Base-by-base conservation (phyloP, 1,140 invertebrate species). In the Frieseomelitta varia region DNA sequence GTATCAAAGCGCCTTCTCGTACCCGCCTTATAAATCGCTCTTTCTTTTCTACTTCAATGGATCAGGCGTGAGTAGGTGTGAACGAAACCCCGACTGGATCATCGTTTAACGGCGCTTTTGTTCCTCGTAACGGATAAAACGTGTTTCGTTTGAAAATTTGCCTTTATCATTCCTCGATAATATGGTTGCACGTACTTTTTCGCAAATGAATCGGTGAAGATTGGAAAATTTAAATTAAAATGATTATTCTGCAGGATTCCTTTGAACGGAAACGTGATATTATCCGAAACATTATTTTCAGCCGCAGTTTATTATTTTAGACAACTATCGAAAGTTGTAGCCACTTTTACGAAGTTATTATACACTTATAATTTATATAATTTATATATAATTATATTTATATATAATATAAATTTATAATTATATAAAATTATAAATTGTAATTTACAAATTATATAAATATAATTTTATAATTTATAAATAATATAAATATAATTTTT, bases 31-130 rank as follows among this genome's bases (percentile, higher is more conserved):
- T 30, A 24, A 27, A 27, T 73, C 68, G 51, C 1, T 34, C 21
- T 61, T 68, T 34, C 34, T 65, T 80, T 53, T 56, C 61, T 21
- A 15, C 27, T 34, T 63, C 27, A 30, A 30, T n/a, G 30, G 30
- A 72, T 51, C 47, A 10, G 17, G 51, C 39, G 11, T 6, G 65
- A 53, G 75, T 84, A 65, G 63, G 73, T 84, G 83, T n/a, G 51
- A 67, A 56, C 77, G 61, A 76, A 82, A 82, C 76, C 80, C 63
- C 71, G 53, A 71, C 27, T n/a, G 51, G 63, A 82, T 82, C 61
- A 55, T 27, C 58, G 71, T 68, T 82, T 55, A 76, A 53, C 72
- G 63, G 24, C 53, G 72, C 73, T 76, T 82, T 82, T 76, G 80
- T 82, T 82, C 0, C 56, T n/a, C 11, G 24, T 14, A 12, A 10